A percentile compares a stretch with the other conserved stretches of the same genome.
These are phyloP conservation scores for Euproctis similis DNA, from an alignment of 2,888 invertebrate genomes.

Conservation along the genomic window DNA sequence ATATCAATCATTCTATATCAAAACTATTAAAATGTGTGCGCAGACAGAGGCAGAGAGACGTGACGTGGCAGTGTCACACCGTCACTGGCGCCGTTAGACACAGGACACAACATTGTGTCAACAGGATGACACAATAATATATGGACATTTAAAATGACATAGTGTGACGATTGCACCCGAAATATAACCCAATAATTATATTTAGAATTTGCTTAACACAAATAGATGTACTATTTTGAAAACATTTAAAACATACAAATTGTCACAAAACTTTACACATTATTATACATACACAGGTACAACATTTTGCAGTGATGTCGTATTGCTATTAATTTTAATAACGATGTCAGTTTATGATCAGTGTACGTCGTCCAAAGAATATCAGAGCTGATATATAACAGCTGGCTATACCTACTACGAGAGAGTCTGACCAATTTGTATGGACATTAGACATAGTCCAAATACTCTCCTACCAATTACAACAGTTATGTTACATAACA, in stretches of 20 bases:
- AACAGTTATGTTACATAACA: conserved; percentile 8
- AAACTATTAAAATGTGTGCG: too few relatives aligned
- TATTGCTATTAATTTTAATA: too few relatives aligned
- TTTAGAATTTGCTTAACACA: conserved; percentile 2
- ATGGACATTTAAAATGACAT: conserved; percentile 6
- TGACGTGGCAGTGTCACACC: too few relatives aligned
- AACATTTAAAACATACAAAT: not conserved
- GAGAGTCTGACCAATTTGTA: conserved; percentile 17
- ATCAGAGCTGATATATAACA: too few relatives aligned
- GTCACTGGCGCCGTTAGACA: conserved; percentile 4
- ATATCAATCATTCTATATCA: too few relatives aligned
- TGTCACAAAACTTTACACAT: too few relatives aligned
- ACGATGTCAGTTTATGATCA: too few relatives aligned
- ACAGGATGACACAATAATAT: conserved; percentile 11
- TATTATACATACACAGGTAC: too few relatives aligned
- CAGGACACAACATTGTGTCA: conserved; percentile 2
- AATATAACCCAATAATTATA: conserved; percentile 6
- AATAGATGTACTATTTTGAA: conserved; percentile 1
- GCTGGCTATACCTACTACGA: too few relatives aligned
- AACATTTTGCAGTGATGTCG: too few relatives aligned
- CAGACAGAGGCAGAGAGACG: conserved; percentile 1
- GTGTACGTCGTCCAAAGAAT: too few relatives aligned
- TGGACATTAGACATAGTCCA: conserved; percentile 24
- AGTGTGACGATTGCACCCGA: conserved; percentile 5
- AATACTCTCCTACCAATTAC: conserved; percentile 6